Evolutionary conservation across 2,888 invertebrate species (phyloP).

Genomic region (Zygothrica quintamaculata): DNA sequence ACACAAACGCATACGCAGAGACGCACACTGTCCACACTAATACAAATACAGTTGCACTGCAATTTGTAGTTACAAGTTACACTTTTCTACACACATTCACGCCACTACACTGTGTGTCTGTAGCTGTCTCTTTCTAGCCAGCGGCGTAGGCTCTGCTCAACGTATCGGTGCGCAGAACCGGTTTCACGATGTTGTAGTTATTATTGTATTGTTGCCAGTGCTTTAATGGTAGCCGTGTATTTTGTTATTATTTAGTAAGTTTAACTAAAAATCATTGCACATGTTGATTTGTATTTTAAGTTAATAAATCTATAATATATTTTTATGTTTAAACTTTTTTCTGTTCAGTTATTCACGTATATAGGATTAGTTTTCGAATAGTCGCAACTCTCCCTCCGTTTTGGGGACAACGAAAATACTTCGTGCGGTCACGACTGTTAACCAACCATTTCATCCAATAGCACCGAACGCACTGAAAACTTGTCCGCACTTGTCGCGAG

Average conservation of each 20-base stretch:
- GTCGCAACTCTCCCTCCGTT: slow-evolving; percentile 55
- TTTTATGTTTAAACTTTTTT: slow-evolving; percentile 1
- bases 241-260: slow-evolving; percentile 40
- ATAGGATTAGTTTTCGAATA: slow-evolving; percentile 13
- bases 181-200: slow-evolving; percentile 45
- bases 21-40: slow-evolving; percentile 18
- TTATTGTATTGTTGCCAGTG: slow-evolving; percentile 29
- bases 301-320: neutral
- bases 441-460: slow-evolving; percentile 83
- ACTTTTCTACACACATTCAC: slow-evolving; percentile 69
- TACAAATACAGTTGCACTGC: slow-evolving; percentile 51
- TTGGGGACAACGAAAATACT: slow-evolving; percentile 57
- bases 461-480: slow-evolving; percentile 83
- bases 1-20: slow-evolving; percentile 18
- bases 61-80: slow-evolving; percentile 75
- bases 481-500: slow-evolving; percentile 69
- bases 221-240: slow-evolving; percentile 49
- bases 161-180: slow-evolving; percentile 68
- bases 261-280: slow-evolving; percentile 38
- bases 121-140: slow-evolving; percentile 72
- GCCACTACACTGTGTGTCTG: slow-evolving; percentile 40
- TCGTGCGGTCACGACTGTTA: slow-evolving; percentile 74
- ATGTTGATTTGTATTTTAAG: slow-evolving; percentile 9
- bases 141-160: slow-evolving; percentile 43
- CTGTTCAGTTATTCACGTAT: slow-evolving; percentile 10